phyloP scores from a whole-genome alignment of 1,140 invertebrate genomes.

The Yoshiicerus persimilis region DNA sequence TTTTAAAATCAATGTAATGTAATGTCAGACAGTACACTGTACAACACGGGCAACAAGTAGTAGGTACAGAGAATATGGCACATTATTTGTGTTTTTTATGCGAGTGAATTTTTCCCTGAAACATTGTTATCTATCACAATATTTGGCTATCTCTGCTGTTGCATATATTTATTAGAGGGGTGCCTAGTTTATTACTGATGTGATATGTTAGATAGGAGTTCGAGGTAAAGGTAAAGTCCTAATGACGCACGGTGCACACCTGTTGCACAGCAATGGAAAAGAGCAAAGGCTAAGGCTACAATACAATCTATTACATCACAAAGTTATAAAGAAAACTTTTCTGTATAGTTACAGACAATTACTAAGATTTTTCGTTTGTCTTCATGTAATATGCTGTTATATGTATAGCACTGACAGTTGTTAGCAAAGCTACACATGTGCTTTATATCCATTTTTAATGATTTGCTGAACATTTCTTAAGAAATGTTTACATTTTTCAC shows the following conservation, averaged over 20 bases:
- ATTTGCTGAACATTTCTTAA: not conserved
- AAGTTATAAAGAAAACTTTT: not conserved
- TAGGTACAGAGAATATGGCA: not conserved
- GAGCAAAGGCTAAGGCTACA: not conserved
- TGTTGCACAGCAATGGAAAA: not conserved
- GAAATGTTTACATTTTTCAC: not conserved
- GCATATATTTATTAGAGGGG: not conserved
- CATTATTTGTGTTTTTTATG: not conserved
- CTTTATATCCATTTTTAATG: not conserved
- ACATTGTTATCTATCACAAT: not conserved
- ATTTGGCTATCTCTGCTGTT: not conserved
- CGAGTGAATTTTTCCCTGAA: not conserved
- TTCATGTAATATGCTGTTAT: not conserved
- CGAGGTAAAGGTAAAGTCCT: constrained; percentile 2
- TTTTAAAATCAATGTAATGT: not conserved
- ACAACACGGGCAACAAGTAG: not conserved
- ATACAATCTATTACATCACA: not conserved
- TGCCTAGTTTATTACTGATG: not conserved
- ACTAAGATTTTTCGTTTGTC: not conserved
- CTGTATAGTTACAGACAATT: not conserved
- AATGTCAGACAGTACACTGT: not conserved
- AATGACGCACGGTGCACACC: constrained; percentile 17
- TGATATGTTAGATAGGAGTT: not conserved
- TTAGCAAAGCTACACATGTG: not conserved
- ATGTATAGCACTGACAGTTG: not conserved